phyloP scores from a whole-genome alignment of 64 coral and sea anemone genomes.

The Montipora capricornis region DNA sequence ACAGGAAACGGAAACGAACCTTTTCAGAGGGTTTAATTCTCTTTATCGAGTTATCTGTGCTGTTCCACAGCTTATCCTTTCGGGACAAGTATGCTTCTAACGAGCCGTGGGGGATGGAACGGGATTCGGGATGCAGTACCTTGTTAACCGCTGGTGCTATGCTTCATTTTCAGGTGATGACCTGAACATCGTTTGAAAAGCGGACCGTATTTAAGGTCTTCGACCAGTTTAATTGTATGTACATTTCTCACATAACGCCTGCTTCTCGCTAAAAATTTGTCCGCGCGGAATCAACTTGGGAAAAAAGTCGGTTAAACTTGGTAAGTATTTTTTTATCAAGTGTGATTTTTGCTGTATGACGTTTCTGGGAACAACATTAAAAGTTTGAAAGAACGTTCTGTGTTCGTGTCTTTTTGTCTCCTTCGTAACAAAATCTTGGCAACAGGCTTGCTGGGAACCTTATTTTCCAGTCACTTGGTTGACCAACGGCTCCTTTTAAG shows the following conservation, averaged over 20 bases:
- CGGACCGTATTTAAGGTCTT: background rate
- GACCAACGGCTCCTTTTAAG: too few species aligned
- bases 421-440: too few species aligned
- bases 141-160: background rate
- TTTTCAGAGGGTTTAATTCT: too few species aligned
- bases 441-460: too few species aligned
- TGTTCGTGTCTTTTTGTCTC: background rate
- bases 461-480: too few species aligned
- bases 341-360: background rate
- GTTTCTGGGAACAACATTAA: background rate
- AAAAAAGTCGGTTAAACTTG: background rate
- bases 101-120: background rate
- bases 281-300: too few species aligned
- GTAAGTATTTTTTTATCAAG: background rate
- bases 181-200: background rate
- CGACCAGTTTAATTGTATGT: background rate
- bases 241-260: background rate
- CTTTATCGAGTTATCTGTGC: too few species aligned
- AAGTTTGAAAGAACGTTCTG: background rate
- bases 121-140: too few species aligned
- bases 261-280: background rate
- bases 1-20: too few species aligned
- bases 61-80: background rate
- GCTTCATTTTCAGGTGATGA: background rate
- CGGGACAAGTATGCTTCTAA: background rate